phyloP scores from a whole-genome alignment of 2,113 vertebrate species.

The Nyctibius bracteatus region DNA sequence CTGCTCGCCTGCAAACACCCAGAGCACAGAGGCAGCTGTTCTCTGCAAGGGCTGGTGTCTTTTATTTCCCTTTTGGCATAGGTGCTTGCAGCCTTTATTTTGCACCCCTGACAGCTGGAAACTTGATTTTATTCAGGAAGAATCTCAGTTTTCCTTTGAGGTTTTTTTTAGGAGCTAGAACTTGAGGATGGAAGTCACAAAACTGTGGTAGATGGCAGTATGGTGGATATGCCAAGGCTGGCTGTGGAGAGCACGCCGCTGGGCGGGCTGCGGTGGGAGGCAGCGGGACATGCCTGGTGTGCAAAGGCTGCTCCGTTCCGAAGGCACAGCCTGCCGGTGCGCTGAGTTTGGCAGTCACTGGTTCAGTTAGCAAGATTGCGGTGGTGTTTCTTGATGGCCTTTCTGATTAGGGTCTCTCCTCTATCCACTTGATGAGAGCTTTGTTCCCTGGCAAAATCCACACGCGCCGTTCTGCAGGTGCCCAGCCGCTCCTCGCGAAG shows the following conservation, averaged over 20 bases:
- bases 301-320: background rate
- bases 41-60: background rate
- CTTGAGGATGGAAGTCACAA: background rate
- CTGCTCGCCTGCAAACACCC: background rate
- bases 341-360: background rate
- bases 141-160: background rate
- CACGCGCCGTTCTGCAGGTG: accelerated
- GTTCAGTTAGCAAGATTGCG: accelerated
- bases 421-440: accelerated
- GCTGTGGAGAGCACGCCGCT: accelerated
- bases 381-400: accelerated
- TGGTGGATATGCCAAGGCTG: background rate
- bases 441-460: background rate
- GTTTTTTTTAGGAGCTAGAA: background rate
- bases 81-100: background rate
- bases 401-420: background rate
- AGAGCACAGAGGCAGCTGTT: accelerated
- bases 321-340: background rate
- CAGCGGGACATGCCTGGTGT: accelerated
- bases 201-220: background rate
- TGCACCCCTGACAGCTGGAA: background rate
- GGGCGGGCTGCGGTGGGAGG: background rate
- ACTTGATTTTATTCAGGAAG: background rate
- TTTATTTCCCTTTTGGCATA: background rate
- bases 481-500: background rate